phyloP scores from a whole-genome alignment of 1,140 invertebrate species.

The Araneus ventricosus region DNA sequence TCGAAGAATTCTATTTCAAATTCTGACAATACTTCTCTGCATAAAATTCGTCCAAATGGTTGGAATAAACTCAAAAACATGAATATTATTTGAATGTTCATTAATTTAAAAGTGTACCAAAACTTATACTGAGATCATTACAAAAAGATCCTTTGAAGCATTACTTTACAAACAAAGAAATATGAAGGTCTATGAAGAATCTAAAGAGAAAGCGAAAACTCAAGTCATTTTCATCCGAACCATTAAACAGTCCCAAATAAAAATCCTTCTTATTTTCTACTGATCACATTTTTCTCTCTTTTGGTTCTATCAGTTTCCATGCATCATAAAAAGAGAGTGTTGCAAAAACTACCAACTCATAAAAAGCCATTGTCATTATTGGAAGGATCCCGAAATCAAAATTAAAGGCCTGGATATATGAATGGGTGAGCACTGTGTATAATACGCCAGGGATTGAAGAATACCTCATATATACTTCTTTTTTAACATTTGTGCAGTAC shows the following conservation, averaged over 20 bases:
- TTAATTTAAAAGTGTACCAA: too few species aligned
- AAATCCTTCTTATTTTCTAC: neutral
- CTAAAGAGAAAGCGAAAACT: neutral
- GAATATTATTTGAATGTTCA: too few species aligned
- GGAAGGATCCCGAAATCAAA: neutral
- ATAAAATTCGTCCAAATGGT: too few species aligned
- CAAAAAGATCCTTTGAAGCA: too few species aligned
- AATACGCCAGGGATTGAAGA: neutral
- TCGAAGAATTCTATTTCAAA: too few species aligned
- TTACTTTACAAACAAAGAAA: too few species aligned
- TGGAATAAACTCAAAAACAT: too few species aligned
- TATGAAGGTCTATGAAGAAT: too few species aligned
- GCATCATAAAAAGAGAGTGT: neutral
- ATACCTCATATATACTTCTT: neutral
- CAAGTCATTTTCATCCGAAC: neutral
- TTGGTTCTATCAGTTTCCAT: neutral
- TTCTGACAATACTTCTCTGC: too few species aligned
- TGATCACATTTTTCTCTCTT: neutral
- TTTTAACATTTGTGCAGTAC: too few species aligned
- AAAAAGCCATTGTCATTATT: constrained; percentile 46
- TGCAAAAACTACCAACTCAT: constrained; percentile 9
- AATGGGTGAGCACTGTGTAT: neutral
- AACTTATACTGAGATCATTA: too few species aligned
- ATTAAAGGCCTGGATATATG: constrained; percentile 30
- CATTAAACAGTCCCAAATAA: neutral